Evolutionary conservation across 2,888 invertebrate genomes (phyloP), one percentile per base, ranked within the genome.

Genomic region (Tinea semifulvella): DNA sequence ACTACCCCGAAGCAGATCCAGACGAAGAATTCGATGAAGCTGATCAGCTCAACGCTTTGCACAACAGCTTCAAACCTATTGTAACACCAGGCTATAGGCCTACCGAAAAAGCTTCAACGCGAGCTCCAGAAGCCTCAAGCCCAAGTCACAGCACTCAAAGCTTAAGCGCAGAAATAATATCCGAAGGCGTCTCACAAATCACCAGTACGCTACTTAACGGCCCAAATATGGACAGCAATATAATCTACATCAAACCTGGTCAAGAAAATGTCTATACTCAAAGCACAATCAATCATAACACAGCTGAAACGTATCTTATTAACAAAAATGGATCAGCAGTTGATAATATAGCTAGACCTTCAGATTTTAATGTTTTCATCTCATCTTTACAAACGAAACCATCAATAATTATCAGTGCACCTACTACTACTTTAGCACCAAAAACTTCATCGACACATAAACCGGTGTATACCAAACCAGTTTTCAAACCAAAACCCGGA

Each of bases 271-370:
- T 65, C 16, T 81, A 77, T 49, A 67, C 69, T 0, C 84, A 85
- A 42, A 86, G 85, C 52, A 82, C 82, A 20, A 86, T 86, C 26
- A 81, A 85, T 5, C 84, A 86, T 54, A 82, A 81, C 2, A 71
- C 81, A 1, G 85, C 88, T 8, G 89, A 89, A 47, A 86, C 89
- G 0, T 79, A 87, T 44, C 58, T 89, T 0, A 63, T 87, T 2
- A 83, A 87, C 51, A 63, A 67, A 46, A 83, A 84, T 53, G 86
- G 85, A 42, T 73, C 84, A 14, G 71, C 83, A 20, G 85, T 84
- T 0, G 73, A 80, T 48, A 83, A 83, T 48, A 68, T 80, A 0
- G 73, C 65, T 0, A 68, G 80, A 49, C 82, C 81, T 0, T 77
- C 77, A 48, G 86, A 85, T 55, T 81, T 82, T 43, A 70, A 73